Conservation (phyloP, 2,113 vertebrate genomes). For the Sinocyclocheilus rhinocerous region DNA sequence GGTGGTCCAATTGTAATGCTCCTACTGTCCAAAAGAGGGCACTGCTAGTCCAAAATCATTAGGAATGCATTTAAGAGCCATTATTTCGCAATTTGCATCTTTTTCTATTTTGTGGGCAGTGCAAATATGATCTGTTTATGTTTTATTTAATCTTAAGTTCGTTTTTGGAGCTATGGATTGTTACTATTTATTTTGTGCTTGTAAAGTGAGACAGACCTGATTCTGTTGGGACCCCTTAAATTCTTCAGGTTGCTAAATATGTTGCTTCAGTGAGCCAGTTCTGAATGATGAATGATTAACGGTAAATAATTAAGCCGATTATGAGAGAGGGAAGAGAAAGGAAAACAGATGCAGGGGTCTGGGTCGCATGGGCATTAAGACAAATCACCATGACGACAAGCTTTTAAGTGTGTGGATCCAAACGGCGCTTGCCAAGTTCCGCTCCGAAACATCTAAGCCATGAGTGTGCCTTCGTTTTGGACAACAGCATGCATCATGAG, state of each 20-base stretch:
- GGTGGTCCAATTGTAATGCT: background rate
- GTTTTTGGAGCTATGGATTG: background rate
- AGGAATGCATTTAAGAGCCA: background rate
- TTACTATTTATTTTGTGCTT: background rate
- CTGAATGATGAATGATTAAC: slow-evolving; percentile 63
- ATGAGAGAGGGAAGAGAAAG: slow-evolving; percentile 63
- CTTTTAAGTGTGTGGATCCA: slow-evolving; percentile 62
- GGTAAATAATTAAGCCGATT: slow-evolving; percentile 60
- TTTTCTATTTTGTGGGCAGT: background rate
- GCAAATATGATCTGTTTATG: background rate
- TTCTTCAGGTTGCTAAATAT: slow-evolving; percentile 18
- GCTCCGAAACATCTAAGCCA: slow-evolving; percentile 61
- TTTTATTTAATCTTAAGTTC: background rate
- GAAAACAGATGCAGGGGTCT: slow-evolving; percentile 74
- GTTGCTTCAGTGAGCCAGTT: slow-evolving; percentile 19
- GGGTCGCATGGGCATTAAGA: slow-evolving; percentile 74
- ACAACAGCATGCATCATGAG: slow-evolving; percentile 60
- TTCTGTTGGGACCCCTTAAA: background rate
- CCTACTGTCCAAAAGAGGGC: slow-evolving; percentile 35
- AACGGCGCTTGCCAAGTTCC: slow-evolving; percentile 61
- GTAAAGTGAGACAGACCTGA: background rate
- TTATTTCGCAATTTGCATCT: background rate
- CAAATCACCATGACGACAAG: slow-evolving; percentile 78
- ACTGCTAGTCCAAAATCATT: slow-evolving; percentile 45
- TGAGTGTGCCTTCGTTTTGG: slow-evolving; percentile 69